Percentiles rank a stretch among this genome's conserved stretches.
Conservation (phyloP, 2,113 vertebrate species). For the Eubucco bourcierii region DNA sequence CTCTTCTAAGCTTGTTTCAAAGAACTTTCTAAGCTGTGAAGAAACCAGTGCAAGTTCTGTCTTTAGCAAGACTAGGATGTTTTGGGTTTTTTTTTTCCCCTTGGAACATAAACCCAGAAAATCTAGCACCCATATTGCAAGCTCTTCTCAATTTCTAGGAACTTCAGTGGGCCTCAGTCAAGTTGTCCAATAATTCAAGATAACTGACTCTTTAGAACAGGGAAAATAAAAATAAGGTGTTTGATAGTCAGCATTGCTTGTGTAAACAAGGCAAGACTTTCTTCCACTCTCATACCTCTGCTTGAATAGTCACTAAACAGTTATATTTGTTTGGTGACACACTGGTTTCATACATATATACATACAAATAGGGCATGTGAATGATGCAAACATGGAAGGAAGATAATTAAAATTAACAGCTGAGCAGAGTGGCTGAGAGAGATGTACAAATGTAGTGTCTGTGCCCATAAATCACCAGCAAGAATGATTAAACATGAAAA, state of each 20-base stretch:
- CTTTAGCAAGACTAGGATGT: not conserved
- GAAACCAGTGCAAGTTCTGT: not conserved
- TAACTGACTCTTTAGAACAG: not conserved
- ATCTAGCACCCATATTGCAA: not conserved
- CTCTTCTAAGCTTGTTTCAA: not conserved
- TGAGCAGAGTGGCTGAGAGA: slow-evolving; percentile 7
- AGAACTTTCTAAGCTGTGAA: not conserved
- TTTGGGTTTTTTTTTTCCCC: not conserved
- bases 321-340: not conserved
- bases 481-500: slow-evolving; percentile 60
- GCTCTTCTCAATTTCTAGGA: not conserved
- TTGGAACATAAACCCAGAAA: not conserved
- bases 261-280: not conserved
- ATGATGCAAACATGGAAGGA: slow-evolving; percentile 11
- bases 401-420: slow-evolving; percentile 52
- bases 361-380: not conserved
- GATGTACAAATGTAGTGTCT: slow-evolving; percentile 24
- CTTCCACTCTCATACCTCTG: not conserved
- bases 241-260: not conserved
- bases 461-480: slow-evolving; percentile 54
- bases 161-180: not conserved
- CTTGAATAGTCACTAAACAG: not conserved
- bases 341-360: not conserved
- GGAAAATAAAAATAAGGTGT: not conserved
- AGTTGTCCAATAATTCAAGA: not conserved